Percentiles rank a stretch among this genome's conserved stretches.
These are phyloP conservation scores for Pipistrellus kuhlii DNA, from an alignment of 2,797 vertebrate species.

Conservation along the genomic window DNA sequence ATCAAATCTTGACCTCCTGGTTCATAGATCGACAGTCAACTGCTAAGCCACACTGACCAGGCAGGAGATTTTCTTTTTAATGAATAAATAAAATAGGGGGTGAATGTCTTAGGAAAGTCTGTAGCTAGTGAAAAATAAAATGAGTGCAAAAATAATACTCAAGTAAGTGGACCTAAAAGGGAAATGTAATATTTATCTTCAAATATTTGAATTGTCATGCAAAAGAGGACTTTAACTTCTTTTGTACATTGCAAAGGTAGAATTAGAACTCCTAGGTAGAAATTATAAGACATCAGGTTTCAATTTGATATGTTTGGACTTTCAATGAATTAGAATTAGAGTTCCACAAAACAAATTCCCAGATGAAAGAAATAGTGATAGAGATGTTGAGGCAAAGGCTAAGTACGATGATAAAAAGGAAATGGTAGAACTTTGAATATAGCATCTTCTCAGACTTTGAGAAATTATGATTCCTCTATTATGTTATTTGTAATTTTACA, in stretches of 20 bases:
- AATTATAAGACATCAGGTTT: not conserved
- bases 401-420: not conserved
- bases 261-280: not conserved
- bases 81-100: conserved; percentile 36
- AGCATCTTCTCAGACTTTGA: conserved; percentile 14
- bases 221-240: not conserved
- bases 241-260: not conserved
- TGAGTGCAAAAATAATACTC: conserved; percentile 37
- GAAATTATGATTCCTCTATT: conserved; percentile 25
- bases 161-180: not conserved
- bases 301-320: not conserved
- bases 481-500: conserved; percentile 47
- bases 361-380: not conserved
- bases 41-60: too few species aligned
- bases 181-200: conserved; percentile 10
- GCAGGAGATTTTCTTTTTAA: conserved; percentile 6
- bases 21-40: too few species aligned
- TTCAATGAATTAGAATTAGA: conserved; percentile 54
- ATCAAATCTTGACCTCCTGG: too few species aligned
- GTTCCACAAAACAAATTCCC: not conserved
- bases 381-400: conserved; percentile 17
- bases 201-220: not conserved
- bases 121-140: not conserved
- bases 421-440: not conserved
- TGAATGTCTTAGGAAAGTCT: not conserved